Conservation (phyloP, 2,888 invertebrate genomes). For the Pharmacophagus antenor region DNA sequence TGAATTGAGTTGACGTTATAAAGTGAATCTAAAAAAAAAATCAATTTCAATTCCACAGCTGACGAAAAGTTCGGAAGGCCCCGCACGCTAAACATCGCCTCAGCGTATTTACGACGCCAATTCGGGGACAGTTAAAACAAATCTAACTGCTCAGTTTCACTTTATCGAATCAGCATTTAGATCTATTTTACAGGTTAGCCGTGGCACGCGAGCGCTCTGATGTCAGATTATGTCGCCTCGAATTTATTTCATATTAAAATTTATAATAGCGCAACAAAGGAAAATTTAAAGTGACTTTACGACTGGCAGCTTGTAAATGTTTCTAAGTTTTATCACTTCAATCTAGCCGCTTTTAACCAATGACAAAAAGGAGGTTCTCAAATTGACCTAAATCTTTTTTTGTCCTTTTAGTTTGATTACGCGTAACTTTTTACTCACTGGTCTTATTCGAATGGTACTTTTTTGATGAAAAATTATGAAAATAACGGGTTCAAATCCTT, state of each 20-base stretch:
- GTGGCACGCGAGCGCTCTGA: conserved; percentile 31
- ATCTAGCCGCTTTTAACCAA: too few species aligned
- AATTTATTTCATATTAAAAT: conserved; percentile 28
- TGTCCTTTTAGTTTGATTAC: too few species aligned
- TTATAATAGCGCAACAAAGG: conserved; percentile 13
- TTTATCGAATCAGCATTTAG: conserved; percentile 45
- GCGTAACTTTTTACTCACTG: too few species aligned
- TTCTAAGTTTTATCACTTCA: too few species aligned
- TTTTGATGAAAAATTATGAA: too few species aligned
- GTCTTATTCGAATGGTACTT: too few species aligned
- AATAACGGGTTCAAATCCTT: too few species aligned
- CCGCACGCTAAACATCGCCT: conserved; percentile 41
- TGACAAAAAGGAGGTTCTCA: too few species aligned
- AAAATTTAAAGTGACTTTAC: conserved; percentile 17
- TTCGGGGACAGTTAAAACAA: conserved; percentile 46
- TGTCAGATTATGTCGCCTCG: conserved; percentile 30
- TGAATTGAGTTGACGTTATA: background rate
- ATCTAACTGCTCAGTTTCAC: conserved; percentile 51
- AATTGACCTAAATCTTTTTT: too few species aligned
- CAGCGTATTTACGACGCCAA: conserved; percentile 34
- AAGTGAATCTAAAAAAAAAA: background rate
- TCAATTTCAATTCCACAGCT: conserved; percentile 6
- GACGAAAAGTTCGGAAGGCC: conserved; percentile 23
- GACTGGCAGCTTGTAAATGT: background rate
- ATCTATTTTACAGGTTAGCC: conserved; percentile 35